A percentile compares a stretch with the other conserved stretches of the same genome.
These are phyloP conservation scores for Syngnathus rostellatus DNA, from an alignment of 2,797 vertebrate species.

Conservation along the genomic window DNA sequence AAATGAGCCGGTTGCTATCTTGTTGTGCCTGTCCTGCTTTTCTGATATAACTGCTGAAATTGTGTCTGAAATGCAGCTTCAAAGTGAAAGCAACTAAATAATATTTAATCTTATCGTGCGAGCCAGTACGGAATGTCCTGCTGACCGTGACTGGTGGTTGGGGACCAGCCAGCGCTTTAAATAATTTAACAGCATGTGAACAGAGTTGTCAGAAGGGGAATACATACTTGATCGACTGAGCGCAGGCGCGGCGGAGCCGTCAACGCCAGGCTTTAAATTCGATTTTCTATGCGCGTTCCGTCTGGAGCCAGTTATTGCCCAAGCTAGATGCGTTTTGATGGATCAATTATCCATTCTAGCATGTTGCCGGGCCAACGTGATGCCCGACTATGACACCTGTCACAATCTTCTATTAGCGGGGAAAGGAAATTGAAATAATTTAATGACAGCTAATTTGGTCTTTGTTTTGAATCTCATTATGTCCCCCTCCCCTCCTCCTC, in stretches of 20 bases:
- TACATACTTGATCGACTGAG: constrained; percentile 71
- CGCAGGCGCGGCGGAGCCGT: constrained; percentile 62
- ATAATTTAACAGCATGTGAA: constrained; percentile 76
- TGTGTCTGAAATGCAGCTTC: not conserved
- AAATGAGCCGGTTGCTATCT: not conserved
- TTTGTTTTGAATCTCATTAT: constrained; percentile 70
- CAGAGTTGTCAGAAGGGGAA: constrained; percentile 63
- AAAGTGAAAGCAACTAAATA: too few relatives aligned
- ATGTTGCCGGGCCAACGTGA: constrained; percentile 70
- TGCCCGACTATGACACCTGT: constrained; percentile 69
- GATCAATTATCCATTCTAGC: constrained; percentile 78
- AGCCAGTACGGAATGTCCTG: not conserved
- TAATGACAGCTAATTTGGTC: constrained; percentile 75
- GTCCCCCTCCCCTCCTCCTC: not conserved
- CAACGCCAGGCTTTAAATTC: constrained; percentile 66
- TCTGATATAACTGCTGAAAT: not conserved
- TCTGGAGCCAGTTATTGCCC: constrained; percentile 69
- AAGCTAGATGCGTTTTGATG: constrained; percentile 75
- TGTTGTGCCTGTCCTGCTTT: not conserved
- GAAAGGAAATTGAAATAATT: constrained; percentile 74
- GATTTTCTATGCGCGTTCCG: constrained; percentile 70
- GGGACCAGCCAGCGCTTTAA: constrained; percentile 34
- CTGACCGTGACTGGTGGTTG: not conserved
- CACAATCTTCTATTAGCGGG: constrained; percentile 68
- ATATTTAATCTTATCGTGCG: not conserved